These are phyloP conservation scores for Anseranas semipalmata DNA, from an alignment of 2,113 vertebrate species.

Conservation along the genomic window DNA sequence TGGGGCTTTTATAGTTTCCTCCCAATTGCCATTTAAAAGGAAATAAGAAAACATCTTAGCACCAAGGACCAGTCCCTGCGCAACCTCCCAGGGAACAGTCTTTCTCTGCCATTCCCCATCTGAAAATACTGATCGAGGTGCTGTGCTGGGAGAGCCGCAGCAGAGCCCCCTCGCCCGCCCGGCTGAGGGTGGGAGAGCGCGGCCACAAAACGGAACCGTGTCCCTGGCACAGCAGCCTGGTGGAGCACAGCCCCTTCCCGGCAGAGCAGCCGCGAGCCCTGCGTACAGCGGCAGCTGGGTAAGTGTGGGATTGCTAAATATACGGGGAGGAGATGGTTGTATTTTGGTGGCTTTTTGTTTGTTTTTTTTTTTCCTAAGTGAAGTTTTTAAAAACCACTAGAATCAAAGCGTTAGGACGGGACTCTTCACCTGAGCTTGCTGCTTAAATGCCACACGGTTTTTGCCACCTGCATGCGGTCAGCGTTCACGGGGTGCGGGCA, in stretches of 20 bases:
- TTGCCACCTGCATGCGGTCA: background rate
- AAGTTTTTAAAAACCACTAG: background rate
- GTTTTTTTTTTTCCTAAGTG: background rate
- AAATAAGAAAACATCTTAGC: background rate
- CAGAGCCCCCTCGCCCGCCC: background rate
- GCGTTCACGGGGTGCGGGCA: accelerated
- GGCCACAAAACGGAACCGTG: accelerated
- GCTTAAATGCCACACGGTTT: background rate
- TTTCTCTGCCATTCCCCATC: accelerated
- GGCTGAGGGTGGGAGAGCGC: background rate
- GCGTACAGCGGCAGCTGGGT: accelerated
- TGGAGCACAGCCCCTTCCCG: background rate
- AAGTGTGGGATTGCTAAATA: background rate
- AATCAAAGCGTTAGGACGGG: background rate
- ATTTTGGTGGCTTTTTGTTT: background rate
- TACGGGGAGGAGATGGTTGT: background rate
- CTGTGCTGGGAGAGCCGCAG: too few relatives aligned
- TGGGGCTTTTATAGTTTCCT: background rate
- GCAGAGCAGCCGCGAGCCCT: background rate
- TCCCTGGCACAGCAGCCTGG: background rate
- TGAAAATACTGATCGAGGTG: accelerated
- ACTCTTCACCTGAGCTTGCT: background rate
- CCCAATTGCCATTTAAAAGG: background rate
- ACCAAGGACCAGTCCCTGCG: background rate
- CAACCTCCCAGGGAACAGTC: background rate